These are phyloP conservation scores for Cirrhinus mrigala DNA, from an alignment of 2,797 vertebrate species.

Conservation along the genomic window DNA sequence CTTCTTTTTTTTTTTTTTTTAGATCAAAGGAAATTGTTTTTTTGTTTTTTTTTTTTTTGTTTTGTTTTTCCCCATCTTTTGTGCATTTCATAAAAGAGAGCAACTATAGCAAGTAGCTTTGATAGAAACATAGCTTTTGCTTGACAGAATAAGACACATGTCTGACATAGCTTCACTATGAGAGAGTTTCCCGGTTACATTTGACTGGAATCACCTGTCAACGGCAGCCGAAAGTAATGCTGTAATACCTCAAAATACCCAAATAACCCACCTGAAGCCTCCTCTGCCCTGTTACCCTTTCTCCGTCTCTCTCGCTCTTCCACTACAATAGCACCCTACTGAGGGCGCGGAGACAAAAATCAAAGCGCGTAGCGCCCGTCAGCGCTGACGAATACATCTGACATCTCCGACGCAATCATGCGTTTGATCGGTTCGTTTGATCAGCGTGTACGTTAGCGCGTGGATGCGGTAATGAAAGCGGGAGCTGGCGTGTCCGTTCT, in stretches of 20 bases:
- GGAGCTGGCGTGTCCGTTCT: slow-evolving; percentile 17
- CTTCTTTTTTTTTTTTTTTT: neutral
- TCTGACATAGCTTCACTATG: neutral
- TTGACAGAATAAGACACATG: neutral
- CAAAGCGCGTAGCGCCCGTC: slow-evolving; percentile 15
- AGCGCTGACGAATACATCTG: neutral
- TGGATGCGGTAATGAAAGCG: neutral
- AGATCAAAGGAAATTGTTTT: neutral
- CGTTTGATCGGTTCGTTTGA: slow-evolving; percentile 35
- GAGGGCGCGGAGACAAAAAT: neutral
- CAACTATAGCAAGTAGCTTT: neutral
- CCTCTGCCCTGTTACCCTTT: neutral
- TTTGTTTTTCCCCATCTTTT: no score
- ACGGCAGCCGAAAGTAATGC: neutral
- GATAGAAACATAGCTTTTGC: neutral
- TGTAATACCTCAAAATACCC: neutral
- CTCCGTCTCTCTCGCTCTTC: neutral
- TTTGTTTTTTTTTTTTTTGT: neutral
- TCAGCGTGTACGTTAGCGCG: neutral
- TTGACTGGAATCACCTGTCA: neutral
- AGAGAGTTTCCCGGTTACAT: neutral
- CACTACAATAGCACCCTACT: neutral
- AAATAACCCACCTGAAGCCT: slow-evolving; percentile 7
- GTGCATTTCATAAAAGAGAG: neutral
- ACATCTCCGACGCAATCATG: slow-evolving; percentile 10